phyloP scores from a whole-genome alignment of 2,888 invertebrate species.

The Listrodromus nycthemerus region DNA sequence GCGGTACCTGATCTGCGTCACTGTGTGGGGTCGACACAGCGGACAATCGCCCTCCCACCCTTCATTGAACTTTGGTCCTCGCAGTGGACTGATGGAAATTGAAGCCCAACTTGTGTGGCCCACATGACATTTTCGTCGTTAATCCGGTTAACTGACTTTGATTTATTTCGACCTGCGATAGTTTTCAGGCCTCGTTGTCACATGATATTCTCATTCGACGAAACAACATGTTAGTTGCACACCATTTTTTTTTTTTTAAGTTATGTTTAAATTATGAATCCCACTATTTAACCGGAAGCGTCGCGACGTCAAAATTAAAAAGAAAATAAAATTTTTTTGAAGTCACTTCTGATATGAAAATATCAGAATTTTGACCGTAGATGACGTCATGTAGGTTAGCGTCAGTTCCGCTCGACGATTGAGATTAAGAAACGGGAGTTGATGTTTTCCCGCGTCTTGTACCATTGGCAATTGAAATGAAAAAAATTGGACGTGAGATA shows the following conservation, averaged over 20 bases:
- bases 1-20: background rate
- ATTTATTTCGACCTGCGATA: background rate
- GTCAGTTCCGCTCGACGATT: background rate
- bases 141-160: background rate
- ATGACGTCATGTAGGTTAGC: background rate
- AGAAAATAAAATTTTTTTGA: background rate
- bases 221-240: background rate
- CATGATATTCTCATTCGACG: background rate
- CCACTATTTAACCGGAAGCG: background rate
- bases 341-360: background rate
- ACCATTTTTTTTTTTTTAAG: background rate
- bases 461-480: no score
- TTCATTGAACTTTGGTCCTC: background rate
- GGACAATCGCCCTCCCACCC: background rate
- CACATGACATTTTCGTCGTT: background rate
- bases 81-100: background rate
- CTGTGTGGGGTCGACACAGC: background rate
- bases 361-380: no score
- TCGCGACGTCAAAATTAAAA: background rate
- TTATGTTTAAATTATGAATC: background rate
- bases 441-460: background rate
- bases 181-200: background rate
- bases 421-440: background rate
- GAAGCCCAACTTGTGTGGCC: background rate
- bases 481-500: no score